Conservation (phyloP, 2,888 invertebrate species). For the Nephrocerus scutellatus region DNA sequence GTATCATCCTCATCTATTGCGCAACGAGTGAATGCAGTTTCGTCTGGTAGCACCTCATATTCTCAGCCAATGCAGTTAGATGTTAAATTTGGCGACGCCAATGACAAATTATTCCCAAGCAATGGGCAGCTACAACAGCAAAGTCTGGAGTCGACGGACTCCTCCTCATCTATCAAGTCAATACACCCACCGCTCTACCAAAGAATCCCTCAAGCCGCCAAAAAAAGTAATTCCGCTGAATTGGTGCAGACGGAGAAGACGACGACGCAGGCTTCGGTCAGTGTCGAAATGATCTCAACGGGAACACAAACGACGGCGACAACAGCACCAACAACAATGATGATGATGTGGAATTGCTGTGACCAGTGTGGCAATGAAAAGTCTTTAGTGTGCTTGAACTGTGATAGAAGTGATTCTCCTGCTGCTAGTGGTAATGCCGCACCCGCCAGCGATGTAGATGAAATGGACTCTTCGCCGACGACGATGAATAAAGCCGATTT, state of each 20-base stretch:
- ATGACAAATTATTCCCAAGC: constrained; percentile 14
- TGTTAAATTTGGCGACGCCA: constrained; percentile 12
- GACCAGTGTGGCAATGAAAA: constrained; percentile 43
- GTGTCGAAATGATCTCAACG: constrained; percentile 44
- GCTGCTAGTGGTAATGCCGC: constrained; percentile 4
- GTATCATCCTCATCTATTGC: no score
- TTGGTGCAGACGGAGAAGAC: constrained; percentile 26
- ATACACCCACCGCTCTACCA: constrained; percentile 30
- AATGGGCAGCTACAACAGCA: constrained; percentile 21
- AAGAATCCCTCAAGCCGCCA: constrained; percentile 20
- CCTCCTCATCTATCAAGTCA: constrained; percentile 29
- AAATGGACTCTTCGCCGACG: constrained; percentile 19
- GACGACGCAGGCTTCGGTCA: constrained; percentile 15
- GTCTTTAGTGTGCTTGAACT: constrained; percentile 42
- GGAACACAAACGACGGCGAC: constrained; percentile 45
- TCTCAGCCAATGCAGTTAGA: constrained; percentile 19
- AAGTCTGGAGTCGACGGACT: constrained; percentile 21
- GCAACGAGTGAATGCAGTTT: no score
- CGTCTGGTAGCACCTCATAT: no score
- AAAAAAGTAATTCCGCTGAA: constrained; percentile 22
- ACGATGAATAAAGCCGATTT: constrained; percentile 51
- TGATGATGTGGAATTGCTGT: constrained; percentile 21
- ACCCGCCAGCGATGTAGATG: constrained; percentile 16
- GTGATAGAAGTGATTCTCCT: constrained; percentile 23
- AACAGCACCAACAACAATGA: constrained; percentile 1